Evolutionary conservation across 2,888 invertebrate genomes (phyloP), one percentile per base, ranked within the genome.

Genomic region (Drosophila aldrichi): DNA sequence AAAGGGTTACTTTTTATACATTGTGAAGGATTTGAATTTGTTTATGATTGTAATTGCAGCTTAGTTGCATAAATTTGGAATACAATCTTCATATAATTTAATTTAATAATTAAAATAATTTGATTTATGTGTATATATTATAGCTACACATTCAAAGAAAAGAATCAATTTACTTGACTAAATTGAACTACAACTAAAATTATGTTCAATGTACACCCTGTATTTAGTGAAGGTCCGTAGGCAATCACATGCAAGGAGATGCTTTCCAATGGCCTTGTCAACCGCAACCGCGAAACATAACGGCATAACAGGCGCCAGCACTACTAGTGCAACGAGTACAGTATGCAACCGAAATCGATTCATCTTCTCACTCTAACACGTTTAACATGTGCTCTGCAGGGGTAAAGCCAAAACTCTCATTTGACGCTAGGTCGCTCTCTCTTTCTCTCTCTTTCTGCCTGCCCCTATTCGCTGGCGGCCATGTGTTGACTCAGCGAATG

Each of bases 251-350:
- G 36, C 62, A 80, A 70, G 76, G 68, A 76, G 72, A 68, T 70
- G 51, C 36, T 54, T 91, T 90, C 90, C 91, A 86, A 66, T 90
- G 85, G 75, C 91, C 91, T 91, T 91, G 91, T 62, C 44, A 54
- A 57, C 57, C 63, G 52, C 68, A 70, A 69, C 69, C 63, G 69
- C 66, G 38, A 65, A 70, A 62, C 52, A 40, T 48, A 58, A 52
- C 46, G 56, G 18, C 22, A 48, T 32, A 72, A 18, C 49, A 64
- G 36, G 44, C 59, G 72, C 25, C 25, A 59, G 32, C 22, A 32
- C 41, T 2, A 12, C 41, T 1, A 12, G 20, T 49, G 51, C 46
- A 46, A 55, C 20, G 48, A 46, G 68, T 59, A 38, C 66, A 32
- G 55, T 44, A 40, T 77, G 69, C 69, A 73, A 49, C 48, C 34